A percentile compares a stretch with the other conserved stretches of the same genome.
phyloP scores from a whole-genome alignment of 2,797 vertebrate species.

The Lepilemur septentrionalis region DNA sequence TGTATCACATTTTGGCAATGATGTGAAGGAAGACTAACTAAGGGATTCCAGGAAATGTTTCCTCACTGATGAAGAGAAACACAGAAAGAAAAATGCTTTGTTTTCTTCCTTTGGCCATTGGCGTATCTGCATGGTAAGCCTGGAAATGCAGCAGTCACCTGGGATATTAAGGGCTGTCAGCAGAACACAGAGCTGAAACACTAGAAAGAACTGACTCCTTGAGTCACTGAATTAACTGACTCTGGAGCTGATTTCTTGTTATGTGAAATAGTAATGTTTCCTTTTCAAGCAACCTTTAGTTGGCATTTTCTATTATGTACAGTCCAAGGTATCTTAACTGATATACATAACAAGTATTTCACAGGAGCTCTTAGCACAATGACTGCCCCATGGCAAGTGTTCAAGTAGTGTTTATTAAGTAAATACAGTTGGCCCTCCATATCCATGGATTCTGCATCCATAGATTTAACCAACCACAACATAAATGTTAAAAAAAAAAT shows the following conservation, averaged over 20 bases:
- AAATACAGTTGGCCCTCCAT: not conserved
- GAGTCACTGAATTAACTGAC: not conserved
- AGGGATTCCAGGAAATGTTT: not conserved
- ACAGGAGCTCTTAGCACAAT: not conserved
- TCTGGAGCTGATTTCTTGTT: not conserved
- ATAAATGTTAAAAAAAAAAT: not conserved
- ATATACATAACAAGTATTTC: not conserved
- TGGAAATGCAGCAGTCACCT: not conserved
- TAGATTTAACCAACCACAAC: not conserved
- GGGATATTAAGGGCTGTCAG: not conserved
- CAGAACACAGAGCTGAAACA: not conserved
- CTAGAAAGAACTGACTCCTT: not conserved
- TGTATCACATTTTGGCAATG: not conserved
- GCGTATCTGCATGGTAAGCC: not conserved
- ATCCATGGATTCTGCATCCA: not conserved
- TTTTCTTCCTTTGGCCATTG: not conserved
- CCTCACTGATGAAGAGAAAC: not conserved
- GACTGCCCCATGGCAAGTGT: not conserved
- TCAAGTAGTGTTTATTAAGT: not conserved
- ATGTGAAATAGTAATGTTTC: not conserved
- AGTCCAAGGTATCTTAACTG: not conserved
- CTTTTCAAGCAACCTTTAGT: not conserved
- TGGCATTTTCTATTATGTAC: not conserved
- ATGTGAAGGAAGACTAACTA: not conserved
- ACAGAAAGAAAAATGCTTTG: not conserved